Evolutionary conservation across 2,797 vertebrate species (phyloP), one percentile per base, ranked within the genome.

Genomic region (Artibeus lituratus): DNA sequence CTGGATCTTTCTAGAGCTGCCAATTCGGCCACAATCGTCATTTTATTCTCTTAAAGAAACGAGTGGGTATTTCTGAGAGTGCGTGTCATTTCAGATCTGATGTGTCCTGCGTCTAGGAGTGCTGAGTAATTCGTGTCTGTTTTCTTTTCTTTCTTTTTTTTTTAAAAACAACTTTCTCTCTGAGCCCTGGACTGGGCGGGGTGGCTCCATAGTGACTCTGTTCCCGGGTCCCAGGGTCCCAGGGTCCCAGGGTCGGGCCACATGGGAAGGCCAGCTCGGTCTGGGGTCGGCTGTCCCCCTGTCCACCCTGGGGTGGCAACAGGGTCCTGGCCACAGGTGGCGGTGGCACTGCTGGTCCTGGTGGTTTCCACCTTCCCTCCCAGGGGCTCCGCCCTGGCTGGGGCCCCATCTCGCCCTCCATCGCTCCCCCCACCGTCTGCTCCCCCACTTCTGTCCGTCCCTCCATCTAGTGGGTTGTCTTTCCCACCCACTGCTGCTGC

Each of bases 71-170:
- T 95, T 95, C 95, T 91, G 93, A 95, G 96, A 84, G 94, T 92
- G 87, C 67, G 47, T 90, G 86, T 91, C 24, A 14, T 95, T 95
- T 97, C 86, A 87, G 77, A 80, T 94, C 93, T 92, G 95, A 95
- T 90, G 94, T 62, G 83, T 90, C 95, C 97, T 97, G 89, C 91
- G 96, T 97, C 97, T 97, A 97, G 96, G 97, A 96, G 80, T 97
- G 94, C 97, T 98, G 89, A 97, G 96, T 98, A 98, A 98, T 98
- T 98, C 94, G 95, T 98, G 95, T 37, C 93, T 95, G 84, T 97
- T 98, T 98, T 1, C 49, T 51, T 51, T n/a, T n/a, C n/a, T n/a
- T n/a, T n/a, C n/a, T n/a, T n/a, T n/a, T n/a, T n/a, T n/a, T n/a
- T n/a, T 51, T 18, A 97, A 98, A 98, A 57, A 97, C 76, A 92